These are phyloP conservation scores for Lordiphosa clarofinis DNA, from an alignment of 1,140 invertebrate genomes.

Conservation along the genomic window DNA sequence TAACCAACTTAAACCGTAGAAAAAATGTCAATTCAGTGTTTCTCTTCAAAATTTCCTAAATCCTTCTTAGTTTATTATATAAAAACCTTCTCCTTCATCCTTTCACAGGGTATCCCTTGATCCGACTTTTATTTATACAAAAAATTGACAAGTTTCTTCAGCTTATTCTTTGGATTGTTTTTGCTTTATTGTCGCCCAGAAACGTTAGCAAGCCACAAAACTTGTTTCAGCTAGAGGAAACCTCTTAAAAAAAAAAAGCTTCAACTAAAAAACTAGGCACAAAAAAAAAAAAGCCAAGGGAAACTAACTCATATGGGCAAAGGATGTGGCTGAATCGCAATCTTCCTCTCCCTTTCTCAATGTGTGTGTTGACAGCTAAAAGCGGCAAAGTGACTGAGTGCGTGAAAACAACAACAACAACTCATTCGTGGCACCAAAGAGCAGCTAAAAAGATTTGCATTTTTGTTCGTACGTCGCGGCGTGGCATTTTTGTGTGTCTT, in stretches of 20 bases:
- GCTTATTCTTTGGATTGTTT: not conserved
- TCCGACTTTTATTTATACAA: too few relatives aligned
- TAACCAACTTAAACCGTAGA: too few relatives aligned
- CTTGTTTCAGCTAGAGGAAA: constrained; percentile 33
- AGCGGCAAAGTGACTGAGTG: constrained; percentile 70
- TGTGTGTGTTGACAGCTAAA: constrained; percentile 60
- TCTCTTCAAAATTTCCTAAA: too few relatives aligned
- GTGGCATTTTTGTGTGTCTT: constrained; percentile 21
- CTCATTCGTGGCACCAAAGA: constrained; percentile 32
- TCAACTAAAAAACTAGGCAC: constrained; percentile 1
- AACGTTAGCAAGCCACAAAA: constrained; percentile 12
- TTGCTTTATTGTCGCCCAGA: constrained; percentile 3
- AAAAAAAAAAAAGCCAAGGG: constrained; percentile 16
- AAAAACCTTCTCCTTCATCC: too few relatives aligned
- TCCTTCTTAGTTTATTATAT: too few relatives aligned
- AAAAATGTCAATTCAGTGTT: too few relatives aligned
- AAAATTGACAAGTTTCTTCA: too few relatives aligned
- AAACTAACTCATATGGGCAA: constrained; percentile 6
- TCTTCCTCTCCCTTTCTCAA: not conserved
- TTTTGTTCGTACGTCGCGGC: constrained; percentile 19
- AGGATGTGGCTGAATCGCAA: not conserved
- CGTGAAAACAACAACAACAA: constrained; percentile 39
- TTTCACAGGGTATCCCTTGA: too few relatives aligned
- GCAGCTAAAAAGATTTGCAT: constrained; percentile 70
- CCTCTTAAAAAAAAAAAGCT: not conserved